phyloP scores from a whole-genome alignment of 2,113 vertebrate species.

The Phocoena sinus region DNA sequence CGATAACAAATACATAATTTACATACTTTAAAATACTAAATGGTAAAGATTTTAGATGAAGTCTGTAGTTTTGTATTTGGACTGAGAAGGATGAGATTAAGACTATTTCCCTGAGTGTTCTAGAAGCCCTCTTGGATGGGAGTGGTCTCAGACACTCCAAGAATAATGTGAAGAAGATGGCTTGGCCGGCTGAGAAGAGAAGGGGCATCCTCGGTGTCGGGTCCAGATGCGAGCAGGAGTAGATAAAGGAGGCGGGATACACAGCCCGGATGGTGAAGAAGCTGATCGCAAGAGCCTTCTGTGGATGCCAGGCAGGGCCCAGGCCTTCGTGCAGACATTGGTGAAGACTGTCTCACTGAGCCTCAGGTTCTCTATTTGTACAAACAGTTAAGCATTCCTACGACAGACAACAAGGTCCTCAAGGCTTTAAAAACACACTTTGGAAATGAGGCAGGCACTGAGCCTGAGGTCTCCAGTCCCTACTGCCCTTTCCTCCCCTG shows the following conservation, averaged over 20 bases:
- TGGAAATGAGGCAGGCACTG: neutral
- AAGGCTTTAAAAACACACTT: conserved; percentile 17
- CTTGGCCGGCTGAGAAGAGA: neutral
- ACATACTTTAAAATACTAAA: neutral
- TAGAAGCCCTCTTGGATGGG: neutral
- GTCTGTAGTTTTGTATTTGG: neutral
- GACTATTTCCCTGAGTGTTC: neutral
- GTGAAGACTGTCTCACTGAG: conserved; percentile 46
- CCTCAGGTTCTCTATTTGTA: conserved; percentile 64
- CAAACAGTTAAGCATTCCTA: conserved; percentile 7
- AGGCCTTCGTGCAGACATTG: neutral
- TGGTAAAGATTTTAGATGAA: neutral
- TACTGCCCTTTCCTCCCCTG: neutral
- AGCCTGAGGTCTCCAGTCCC: neutral
- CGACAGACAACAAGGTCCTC: conserved; percentile 10
- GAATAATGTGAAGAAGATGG: neutral
- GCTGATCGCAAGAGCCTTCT: neutral
- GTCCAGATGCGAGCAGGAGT: neutral
- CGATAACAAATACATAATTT: neutral
- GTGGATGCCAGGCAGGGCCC: neutral
- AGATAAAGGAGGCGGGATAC: neutral
- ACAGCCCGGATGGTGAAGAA: neutral
- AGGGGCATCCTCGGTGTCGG: neutral
- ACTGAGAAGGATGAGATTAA: neutral
- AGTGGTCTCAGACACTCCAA: neutral